Base-by-base conservation (phyloP, 1,140 invertebrate genomes). In the Phymastichus coffea region DNA sequence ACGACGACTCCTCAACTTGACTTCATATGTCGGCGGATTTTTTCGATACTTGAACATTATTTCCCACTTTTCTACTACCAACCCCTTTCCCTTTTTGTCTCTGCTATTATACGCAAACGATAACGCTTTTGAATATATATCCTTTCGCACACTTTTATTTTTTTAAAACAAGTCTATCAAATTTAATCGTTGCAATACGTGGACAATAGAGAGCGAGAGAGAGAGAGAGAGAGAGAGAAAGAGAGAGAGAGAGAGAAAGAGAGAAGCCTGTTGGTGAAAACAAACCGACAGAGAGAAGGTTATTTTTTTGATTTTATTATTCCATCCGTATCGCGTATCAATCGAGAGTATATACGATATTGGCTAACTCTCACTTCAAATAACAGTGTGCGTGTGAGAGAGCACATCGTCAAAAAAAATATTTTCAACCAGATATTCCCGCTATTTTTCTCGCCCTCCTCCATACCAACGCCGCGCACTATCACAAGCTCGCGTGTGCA, bases 391-490 rank as follows among this genome's bases (percentile, higher is more conserved):
- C 22, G 35, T 26, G 23, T 22, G 12, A 4, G 22, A 52, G 17
- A 4, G 23, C 44, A 44, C 44, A 23, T 37, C 28, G 20, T 33
- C 22, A 44, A 33, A 55, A 28, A 14, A 48, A 46, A 55, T 55
- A 55, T 44, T 46, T 55, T 55, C 53, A 33, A 1, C 41, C n/a
- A 57, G 57, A 57, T 61, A 59, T 61, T 63, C 51, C 59, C 57
- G 40, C 54, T 58, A 47, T 66, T 55, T 64, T 49, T 51, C 59
- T 63, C 59, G 60, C 60, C 49, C 47, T 64, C 61, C 65, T n/a
- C n/a, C n/a, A n/a, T n/a, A n/a, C n/a, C n/a, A n/a, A n/a, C n/a
- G n/a, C n/a, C n/a, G n/a, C n/a, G n/a, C n/a, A n/a, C n/a, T n/a
- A n/a, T n/a, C n/a, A n/a, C n/a, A n/a, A n/a, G n/a, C n/a, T n/a